Evolutionary conservation across 2,797 vertebrate species (phyloP), one percentile per base, ranked within the genome.

Genomic region (Mormyrus proboscirostris): DNA sequence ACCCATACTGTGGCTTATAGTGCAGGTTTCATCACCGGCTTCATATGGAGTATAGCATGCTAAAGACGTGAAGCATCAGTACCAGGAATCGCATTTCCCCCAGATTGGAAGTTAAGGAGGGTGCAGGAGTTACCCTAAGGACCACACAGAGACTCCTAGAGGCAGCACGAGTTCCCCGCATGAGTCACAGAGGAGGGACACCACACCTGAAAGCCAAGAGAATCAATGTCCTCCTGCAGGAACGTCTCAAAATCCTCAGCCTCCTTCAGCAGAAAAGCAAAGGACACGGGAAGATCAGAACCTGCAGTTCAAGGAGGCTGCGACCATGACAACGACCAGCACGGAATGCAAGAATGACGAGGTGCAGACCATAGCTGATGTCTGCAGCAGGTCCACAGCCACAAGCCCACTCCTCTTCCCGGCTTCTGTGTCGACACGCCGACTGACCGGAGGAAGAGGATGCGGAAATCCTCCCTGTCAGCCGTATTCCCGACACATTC

Each of bases 281-380:
- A 38, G 55, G 50, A 19, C 14, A 22, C 41, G 76, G 44, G 76
- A 41, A 0, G 90, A 92, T 1, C 93, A 93, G 2, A 92, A 93
- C 19, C 95, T 90, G 90, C 84, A 2, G 5, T 94, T 96, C 90
- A 97, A 90, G 91, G 96, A 97, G 91, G 94, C 89, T 0, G 94
- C 95, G 0, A 97, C 96, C 0, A 98, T 97, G 96, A 97, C 96
- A 0, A 90, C 96, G 0, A 90, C 92, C 50, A 91, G 92, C 9
- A 6, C 65, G 0, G 95, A 93, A 7, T 88, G 47, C 79, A 94
- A 91, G 79, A 97, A 98, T 69, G 96, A 96, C 0, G 96, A 95
- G n/a, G 94, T 98, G 57, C 98, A 99, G 92, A 96, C 96, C 0
- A 95, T 96, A 88, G 95, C 95, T 5, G 93, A 94, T 0, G 91